Conservation (phyloP, 2,888 invertebrate genomes). For the Phoenoteleia sp. region DNA sequence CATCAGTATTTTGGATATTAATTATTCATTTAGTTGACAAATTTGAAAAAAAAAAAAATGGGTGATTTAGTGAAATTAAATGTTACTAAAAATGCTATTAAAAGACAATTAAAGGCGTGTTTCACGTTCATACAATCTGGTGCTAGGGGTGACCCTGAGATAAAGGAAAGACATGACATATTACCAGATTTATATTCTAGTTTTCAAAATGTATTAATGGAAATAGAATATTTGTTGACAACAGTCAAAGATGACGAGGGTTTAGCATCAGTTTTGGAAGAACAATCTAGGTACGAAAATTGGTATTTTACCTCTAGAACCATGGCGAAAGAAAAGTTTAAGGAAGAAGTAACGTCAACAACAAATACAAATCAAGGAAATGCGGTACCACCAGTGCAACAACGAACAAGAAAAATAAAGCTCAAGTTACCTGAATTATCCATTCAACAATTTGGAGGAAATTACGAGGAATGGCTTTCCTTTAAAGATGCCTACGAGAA, state of each 20-base stretch:
- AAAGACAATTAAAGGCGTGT: not conserved
- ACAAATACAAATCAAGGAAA: too few relatives aligned
- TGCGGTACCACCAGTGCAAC: too few relatives aligned
- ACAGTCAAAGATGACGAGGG: not conserved
- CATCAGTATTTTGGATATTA: not conserved
- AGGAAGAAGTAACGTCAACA: not conserved
- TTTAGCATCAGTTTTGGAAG: not conserved
- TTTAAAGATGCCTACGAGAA: slow-evolving; percentile 4
- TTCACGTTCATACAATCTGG: not conserved
- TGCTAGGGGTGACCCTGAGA: not conserved
- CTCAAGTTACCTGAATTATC: not conserved
- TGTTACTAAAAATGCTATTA: not conserved
- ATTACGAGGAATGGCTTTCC: not conserved
- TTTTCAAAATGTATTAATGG: not conserved
- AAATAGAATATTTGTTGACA: not conserved
- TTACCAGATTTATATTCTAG: not conserved
- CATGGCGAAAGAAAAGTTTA: not conserved
- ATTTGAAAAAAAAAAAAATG: too few relatives aligned
- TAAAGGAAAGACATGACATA: not conserved
- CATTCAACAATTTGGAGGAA: not conserved
- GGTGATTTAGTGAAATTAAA: not conserved
- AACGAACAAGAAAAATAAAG: too few relatives aligned
- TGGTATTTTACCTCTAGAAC: not conserved
- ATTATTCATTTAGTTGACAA: not conserved
- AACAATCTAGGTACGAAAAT: not conserved